phyloP scores from a whole-genome alignment of 1,140 invertebrate species.

The Zaprionus nigranus region DNA sequence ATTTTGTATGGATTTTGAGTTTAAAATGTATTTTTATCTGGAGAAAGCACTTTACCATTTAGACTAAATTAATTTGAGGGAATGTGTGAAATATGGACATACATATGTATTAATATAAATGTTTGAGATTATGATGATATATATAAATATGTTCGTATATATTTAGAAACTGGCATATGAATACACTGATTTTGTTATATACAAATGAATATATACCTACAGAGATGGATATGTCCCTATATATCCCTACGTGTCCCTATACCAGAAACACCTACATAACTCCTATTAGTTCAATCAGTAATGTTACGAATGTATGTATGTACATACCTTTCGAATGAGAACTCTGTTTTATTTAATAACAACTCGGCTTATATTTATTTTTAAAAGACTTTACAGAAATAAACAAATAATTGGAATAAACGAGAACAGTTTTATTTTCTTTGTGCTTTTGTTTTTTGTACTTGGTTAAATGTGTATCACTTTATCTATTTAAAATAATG shows the following conservation, averaged over 20 bases:
- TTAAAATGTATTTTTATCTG: no score
- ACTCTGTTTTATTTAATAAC: slow-evolving; percentile 31
- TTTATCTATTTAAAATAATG: neutral
- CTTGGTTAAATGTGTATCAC: neutral
- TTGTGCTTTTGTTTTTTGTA: slow-evolving; percentile 7
- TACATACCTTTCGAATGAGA: slow-evolving; percentile 23
- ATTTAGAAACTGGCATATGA: no score
- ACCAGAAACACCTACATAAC: neutral
- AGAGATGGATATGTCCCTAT: neutral
- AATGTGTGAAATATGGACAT: no score
- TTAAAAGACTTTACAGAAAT: slow-evolving; percentile 54
- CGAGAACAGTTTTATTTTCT: slow-evolving; percentile 19
- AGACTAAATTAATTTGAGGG: no score
- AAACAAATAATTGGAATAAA: slow-evolving; percentile 48
- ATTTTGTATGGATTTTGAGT: no score
- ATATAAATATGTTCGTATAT: neutral
- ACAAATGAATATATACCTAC: no score
- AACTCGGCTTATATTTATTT: slow-evolving; percentile 39
- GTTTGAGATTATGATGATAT: no score
- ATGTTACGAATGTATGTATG: neutral
- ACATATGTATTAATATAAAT: no score
- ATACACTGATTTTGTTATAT: no score
- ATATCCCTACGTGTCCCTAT: neutral
- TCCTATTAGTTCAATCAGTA: neutral
- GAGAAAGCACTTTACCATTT: no score